phyloP scores from a whole-genome alignment of 2,113 vertebrate species.

The Gorsachius goisagi region DNA sequence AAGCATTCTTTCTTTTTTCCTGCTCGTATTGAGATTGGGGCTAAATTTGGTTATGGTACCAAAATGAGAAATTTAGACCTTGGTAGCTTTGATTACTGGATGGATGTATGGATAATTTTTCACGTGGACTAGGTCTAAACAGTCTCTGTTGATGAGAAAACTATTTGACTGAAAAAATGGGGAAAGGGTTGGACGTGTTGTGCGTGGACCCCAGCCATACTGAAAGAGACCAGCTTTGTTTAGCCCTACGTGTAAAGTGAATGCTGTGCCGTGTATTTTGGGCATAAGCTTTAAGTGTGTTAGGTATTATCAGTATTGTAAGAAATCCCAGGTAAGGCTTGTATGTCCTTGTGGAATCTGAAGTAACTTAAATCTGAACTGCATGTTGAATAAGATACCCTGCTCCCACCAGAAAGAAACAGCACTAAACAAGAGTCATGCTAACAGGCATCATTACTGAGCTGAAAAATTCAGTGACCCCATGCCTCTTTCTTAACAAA shows the following conservation, averaged over 20 bases:
- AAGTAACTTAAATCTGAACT: not conserved
- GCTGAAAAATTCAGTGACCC: not conserved
- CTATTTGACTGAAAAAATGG: not conserved
- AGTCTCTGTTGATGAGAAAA: not conserved
- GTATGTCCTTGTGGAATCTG: not conserved
- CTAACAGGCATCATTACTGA: not conserved
- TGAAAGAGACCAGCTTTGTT: not conserved
- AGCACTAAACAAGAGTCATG: not conserved
- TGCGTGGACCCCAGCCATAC: rapidly evolving
- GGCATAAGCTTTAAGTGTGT: not conserved
- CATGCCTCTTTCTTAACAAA: not conserved
- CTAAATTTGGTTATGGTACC: not conserved
- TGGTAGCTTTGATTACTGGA: not conserved
- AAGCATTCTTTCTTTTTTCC: not conserved
- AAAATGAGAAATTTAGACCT: not conserved
- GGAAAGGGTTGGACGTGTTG: not conserved
- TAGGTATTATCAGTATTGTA: not conserved
- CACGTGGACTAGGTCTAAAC: not conserved
- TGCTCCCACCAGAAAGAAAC: not conserved
- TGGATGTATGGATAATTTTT: not conserved
- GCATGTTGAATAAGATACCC: not conserved
- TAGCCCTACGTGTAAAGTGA: not conserved
- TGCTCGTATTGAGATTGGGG: not conserved
- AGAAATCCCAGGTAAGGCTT: not conserved
- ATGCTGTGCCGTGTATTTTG: not conserved